Evolutionary conservation across 2,113 vertebrate species (phyloP).

Genomic region (Nannospalax galili): DNA sequence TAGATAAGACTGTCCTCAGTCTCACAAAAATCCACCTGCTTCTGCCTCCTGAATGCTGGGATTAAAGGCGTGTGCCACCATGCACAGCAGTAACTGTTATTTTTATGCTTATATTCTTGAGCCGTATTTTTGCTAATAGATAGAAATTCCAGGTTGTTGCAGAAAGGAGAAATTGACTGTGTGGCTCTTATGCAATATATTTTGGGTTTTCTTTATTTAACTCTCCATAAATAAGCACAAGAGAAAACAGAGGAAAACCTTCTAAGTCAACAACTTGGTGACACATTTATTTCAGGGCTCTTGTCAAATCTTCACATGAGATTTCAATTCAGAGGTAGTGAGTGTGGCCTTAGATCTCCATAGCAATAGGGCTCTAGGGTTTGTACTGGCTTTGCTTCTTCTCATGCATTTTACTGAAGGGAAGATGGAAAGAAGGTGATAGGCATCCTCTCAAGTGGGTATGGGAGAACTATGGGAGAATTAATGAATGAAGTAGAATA

Average conservation of each 20-base stretch:
- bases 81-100: background rate
- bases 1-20: no score
- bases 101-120: background rate
- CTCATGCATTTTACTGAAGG: background rate
- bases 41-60: no score
- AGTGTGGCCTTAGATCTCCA: background rate
- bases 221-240: background rate
- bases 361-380: background rate
- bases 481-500: slow-evolving; percentile 49
- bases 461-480: slow-evolving; percentile 21
- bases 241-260: slow-evolving; percentile 44
- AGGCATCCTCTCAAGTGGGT: background rate
- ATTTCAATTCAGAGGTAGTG: background rate
- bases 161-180: background rate
- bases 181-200: background rate
- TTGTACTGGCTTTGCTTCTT: background rate
- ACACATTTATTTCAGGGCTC: background rate
- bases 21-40: no score
- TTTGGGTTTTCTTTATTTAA: slow-evolving; percentile 30
- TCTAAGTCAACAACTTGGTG: background rate
- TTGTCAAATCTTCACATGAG: background rate
- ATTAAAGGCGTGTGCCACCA: no score
- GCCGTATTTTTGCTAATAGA: background rate
- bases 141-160: background rate
- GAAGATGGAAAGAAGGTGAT: background rate